Percentiles rank a stretch among this genome's conserved stretches.
Evolutionary conservation across 1,140 invertebrate species (phyloP).

Genomic region (Drosophila grimshawi): DNA sequence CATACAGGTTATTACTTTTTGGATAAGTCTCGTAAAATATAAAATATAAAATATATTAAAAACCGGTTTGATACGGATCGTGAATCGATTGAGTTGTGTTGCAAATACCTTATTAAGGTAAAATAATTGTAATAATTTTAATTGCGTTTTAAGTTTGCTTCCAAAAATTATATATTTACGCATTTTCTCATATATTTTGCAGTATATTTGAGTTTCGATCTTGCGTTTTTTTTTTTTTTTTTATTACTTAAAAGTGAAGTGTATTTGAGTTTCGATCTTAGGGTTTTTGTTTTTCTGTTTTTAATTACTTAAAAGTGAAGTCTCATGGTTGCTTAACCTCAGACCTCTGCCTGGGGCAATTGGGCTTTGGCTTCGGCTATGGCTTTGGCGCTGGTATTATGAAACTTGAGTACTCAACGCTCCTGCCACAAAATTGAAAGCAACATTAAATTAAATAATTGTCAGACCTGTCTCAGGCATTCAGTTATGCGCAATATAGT

Average conservation of each 20-base stretch:
- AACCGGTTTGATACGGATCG: too few species aligned
- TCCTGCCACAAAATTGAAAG: constrained; percentile 39
- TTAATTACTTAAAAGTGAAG: constrained; percentile 78
- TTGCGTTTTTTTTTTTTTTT: constrained; percentile 17
- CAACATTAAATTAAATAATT: constrained; percentile 80
- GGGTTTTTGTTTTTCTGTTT: constrained; percentile 40
- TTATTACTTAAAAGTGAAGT: constrained; percentile 72
- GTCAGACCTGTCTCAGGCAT: constrained; percentile 61
- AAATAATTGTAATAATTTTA: too few species aligned
- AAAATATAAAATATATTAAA: too few species aligned
- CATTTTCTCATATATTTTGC: background rate
- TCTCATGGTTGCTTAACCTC: constrained; percentile 78
- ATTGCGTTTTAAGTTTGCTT: too few species aligned
- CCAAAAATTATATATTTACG: too few species aligned
- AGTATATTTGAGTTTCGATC: constrained; percentile 19
- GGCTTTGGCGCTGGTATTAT: constrained; percentile 37
- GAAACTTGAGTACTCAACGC: constrained; percentile 40
- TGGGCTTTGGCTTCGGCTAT: constrained; percentile 35
- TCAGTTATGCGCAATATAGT: constrained; percentile 67
- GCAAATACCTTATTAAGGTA: too few species aligned
- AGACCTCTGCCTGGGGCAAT: constrained; percentile 56
- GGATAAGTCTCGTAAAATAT: too few species aligned
- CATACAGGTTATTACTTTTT: too few species aligned
- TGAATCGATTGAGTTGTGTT: too few species aligned
- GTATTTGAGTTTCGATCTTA: constrained; percentile 12